Base-by-base conservation (phyloP, 2,888 invertebrate genomes). In the Synanthedon myopaeformis region DNA sequence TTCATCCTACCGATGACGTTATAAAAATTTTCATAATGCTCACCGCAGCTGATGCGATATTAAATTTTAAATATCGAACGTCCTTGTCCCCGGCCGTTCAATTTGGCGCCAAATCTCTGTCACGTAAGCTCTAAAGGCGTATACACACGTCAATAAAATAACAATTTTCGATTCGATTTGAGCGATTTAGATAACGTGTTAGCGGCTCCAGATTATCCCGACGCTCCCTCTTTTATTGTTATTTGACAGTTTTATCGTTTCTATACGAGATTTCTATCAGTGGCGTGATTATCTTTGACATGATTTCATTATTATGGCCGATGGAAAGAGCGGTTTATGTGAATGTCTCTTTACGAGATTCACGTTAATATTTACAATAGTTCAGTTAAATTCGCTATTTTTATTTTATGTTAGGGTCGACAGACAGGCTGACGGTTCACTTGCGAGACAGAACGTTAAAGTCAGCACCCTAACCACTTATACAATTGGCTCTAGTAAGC, bases 61-160 rank as follows among this genome's bases (percentile, higher is more conserved):
- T 81, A 83, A 83, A 84, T 82, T 86, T 85, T 83, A 81, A 85
- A 84, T 77, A 82, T 84, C 76, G 83, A 81, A 77, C 75, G 71
- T 52, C 69, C 65, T 58, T 58, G 55, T 54, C 49, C 41, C n/a
- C 61, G 61, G 61, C 66, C 66, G 69, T 77, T 76, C 74, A 74
- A 74, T 79, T 76, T 77, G 72, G 70, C 74, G 74, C 72, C 67
- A 79, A 79, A 79, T 76, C 73, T 71, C 67, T 67, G 65, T 72
- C 66, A 65, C 62, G 58, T 64, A 63, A 63, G 67, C 59, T 53
- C 61, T 66, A 61, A 61, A 66, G 65, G 58, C 59, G 62, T 58
- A 65, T 67, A 67, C 61, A 70, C 66, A 67, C 58, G 64, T 59
- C 64, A 65, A 67, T 74, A 73, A 76, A 76, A 70, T 70, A 69